phyloP scores from a whole-genome alignment of 2,888 invertebrate species.

The Hydriomena furcata region DNA sequence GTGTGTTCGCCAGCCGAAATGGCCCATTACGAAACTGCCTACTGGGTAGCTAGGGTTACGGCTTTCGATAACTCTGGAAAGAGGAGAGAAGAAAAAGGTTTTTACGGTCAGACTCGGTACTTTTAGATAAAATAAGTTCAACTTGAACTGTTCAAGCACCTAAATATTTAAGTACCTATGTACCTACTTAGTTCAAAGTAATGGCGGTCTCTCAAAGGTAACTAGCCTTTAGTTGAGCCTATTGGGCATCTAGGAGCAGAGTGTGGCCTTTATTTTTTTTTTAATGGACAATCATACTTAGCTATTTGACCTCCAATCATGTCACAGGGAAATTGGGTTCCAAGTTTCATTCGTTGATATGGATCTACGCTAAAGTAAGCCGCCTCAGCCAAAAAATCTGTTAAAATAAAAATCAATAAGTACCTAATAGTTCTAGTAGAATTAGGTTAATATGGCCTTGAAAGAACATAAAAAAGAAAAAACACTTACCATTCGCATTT shows the following conservation, averaged over 20 bases:
- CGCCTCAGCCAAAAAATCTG: conserved; percentile 86
- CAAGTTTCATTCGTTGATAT: conserved; percentile 78
- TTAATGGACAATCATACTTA: conserved; percentile 65
- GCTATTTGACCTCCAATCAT: conserved; percentile 88
- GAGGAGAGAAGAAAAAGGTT: background rate
- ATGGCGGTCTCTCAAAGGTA: no score
- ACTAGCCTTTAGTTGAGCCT: no score
- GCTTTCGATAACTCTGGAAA: conserved; percentile 86
- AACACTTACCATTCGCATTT: conserved; percentile 84
- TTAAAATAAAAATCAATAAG: no score
- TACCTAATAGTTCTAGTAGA: background rate
- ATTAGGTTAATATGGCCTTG: background rate
- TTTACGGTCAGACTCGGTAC: no score
- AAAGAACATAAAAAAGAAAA: background rate
- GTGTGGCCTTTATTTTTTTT: no score
- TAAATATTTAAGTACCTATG: background rate
- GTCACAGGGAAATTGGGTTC: conserved; percentile 67
- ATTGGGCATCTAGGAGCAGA: no score
- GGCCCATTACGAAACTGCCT: conserved; percentile 84
- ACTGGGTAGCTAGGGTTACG: conserved; percentile 84
- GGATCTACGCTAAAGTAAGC: conserved; percentile 88
- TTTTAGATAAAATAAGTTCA: no score
- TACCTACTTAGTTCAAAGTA: background rate
- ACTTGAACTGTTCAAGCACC: no score
- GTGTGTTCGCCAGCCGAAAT: conserved; percentile 87